Conservation (phyloP, 2,797 vertebrate genomes). For the Poecilia gillii region DNA sequence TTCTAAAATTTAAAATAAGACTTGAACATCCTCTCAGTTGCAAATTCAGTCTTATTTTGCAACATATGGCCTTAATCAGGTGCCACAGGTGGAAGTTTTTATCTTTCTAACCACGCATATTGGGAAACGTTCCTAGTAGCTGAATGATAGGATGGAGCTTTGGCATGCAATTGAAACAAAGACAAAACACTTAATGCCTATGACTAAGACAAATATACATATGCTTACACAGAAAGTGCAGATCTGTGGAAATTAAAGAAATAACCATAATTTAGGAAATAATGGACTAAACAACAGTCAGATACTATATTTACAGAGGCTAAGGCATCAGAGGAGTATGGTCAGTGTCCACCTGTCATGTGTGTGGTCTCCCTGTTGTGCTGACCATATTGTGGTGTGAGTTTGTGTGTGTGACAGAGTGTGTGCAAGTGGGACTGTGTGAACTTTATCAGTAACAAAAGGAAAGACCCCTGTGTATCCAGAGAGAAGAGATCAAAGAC, state of each 20-base stretch:
- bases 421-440: slow-evolving; percentile 36
- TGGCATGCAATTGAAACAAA: neutral
- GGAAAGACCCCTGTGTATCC: slow-evolving; percentile 56
- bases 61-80: neutral
- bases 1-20: slow-evolving; percentile 3
- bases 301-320: neutral
- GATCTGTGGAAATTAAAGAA: slow-evolving; percentile 16
- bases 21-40: neutral
- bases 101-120: neutral
- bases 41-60: neutral
- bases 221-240: slow-evolving; percentile 35
- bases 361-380: slow-evolving; percentile 34
- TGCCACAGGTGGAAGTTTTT: neutral
- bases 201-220: slow-evolving; percentile 31
- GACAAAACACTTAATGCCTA: slow-evolving; percentile 25
- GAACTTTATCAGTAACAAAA: slow-evolving; percentile 59
- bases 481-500: slow-evolving; percentile 61
- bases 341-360: slow-evolving; percentile 37
- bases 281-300: slow-evolving; percentile 9
- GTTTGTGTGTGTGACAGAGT: slow-evolving; percentile 17
- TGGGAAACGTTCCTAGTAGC: neutral
- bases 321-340: slow-evolving; percentile 34
- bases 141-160: neutral
- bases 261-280: slow-evolving; percentile 19
- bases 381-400: slow-evolving; percentile 15